phyloP scores from a whole-genome alignment of 2,113 vertebrate genomes.

The Tympanuchus pallidicinctus region DNA sequence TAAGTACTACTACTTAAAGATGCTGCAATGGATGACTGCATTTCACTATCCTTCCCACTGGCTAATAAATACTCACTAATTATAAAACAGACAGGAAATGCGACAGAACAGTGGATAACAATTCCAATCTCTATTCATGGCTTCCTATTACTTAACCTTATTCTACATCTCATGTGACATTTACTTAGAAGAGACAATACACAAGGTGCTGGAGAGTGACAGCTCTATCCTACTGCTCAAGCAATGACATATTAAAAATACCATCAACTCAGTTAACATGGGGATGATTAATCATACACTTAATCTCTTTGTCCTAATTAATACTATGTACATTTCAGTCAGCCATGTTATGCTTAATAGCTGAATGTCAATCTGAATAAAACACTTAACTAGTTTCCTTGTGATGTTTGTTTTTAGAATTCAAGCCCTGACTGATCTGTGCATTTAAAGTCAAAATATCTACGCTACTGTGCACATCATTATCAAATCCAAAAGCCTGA shows the following conservation, averaged over 20 bases:
- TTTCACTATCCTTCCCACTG: not conserved
- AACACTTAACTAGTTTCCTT: not conserved
- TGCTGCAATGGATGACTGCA: not conserved
- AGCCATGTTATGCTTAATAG: not conserved
- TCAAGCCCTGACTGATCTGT: not conserved
- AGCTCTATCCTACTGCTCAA: not conserved
- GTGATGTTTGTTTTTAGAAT: not conserved
- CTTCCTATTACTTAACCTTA: slow-evolving; percentile 10
- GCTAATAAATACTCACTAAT: slow-evolving; percentile 29
- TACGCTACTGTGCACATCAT: not conserved
- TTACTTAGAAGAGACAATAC: slow-evolving; percentile 5
- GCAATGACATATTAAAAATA: slow-evolving; percentile 17
- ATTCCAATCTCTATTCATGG: not conserved
- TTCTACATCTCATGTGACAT: not conserved
- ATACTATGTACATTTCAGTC: slow-evolving; percentile 1
- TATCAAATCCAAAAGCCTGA: not conserved
- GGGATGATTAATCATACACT: not conserved
- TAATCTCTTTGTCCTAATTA: slow-evolving; percentile 14
- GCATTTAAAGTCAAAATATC: not conserved
- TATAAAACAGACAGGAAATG: not conserved
- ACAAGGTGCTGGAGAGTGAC: not conserved
- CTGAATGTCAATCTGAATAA: not conserved
- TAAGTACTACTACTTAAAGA: not conserved
- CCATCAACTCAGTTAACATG: slow-evolving; percentile 10
- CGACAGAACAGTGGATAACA: slow-evolving; percentile 20